Base-by-base conservation (phyloP, 2,113 vertebrate species). In the Syrmaticus mikado region DNA sequence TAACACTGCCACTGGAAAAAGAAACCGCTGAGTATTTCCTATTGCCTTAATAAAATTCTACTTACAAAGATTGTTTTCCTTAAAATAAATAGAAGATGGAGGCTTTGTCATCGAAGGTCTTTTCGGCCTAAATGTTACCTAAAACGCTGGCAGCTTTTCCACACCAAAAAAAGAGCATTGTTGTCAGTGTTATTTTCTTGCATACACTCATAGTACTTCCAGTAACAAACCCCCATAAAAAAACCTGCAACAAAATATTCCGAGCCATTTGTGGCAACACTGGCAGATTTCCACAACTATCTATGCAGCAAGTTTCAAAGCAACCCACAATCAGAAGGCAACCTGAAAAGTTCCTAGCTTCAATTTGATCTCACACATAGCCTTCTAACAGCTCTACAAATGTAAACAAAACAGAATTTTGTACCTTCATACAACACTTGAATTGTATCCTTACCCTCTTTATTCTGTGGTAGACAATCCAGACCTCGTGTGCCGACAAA, bases 141-240 rank as follows among this genome's bases (percentile, higher is more conserved):
- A 84, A 84, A 90, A 78, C 79, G 76, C 43, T 86, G 90, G 77
- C 90, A 89, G 77, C 45, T 60, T 86, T 89, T 84, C 81, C 62
- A 84, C 77, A 61, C 50, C 24, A 52, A 91, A 95, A 86, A 79
- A 73, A 78, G 65, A 78, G 55, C 45, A 36, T 9, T 57, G 5
- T 50, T 40, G 20, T 74, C 76, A 55, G 41, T 38, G 48, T 40
- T 70, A 25, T 55, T 94, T 80, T 84, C 61, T 75, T 85, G 58
- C 92, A 85, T 76, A 72, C 6, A 13, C 25, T n/a, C 19, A 52
- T 82, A 32, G 2, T 76, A 93, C 92, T 82, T 66, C 61, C 82
- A 95, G 58, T 21, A 73, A 94, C 50, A 91, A 82, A 68, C 18
- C 68, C 4, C 41, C 41, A 43, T 43, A 43, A 43, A 43, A 43